A percentile compares a stretch with the other conserved stretches of the same genome.
Evolutionary conservation across 2,113 vertebrate genomes (phyloP).

Genomic region (Seriola rivoliana): DNA sequence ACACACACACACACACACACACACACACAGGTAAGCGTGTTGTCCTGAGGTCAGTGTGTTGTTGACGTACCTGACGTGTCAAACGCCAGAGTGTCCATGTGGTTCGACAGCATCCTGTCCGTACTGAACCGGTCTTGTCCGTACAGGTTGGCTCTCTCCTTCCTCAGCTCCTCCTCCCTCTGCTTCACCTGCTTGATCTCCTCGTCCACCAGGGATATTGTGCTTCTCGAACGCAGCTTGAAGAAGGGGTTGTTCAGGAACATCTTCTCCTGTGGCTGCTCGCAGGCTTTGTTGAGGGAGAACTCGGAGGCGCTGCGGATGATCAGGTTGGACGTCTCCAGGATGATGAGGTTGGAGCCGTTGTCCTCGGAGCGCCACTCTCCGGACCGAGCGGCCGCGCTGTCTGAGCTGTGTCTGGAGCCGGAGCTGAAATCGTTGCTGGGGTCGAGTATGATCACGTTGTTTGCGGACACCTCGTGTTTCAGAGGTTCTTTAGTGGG

Average conservation of each 20-base stretch:
- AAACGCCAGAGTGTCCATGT: conserved; percentile 79
- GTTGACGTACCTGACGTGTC: conserved; percentile 78
- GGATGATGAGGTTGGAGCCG: conserved; percentile 81
- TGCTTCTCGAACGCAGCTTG: conserved; percentile 85
- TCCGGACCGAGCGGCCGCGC: conserved; percentile 40
- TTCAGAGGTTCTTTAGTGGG: conserved; percentile 77
- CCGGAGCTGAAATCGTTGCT: conserved; percentile 65
- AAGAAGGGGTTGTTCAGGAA: conserved; percentile 88
- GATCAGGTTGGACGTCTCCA: conserved; percentile 85
- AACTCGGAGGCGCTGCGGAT: conserved; percentile 85
- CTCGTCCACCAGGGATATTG: conserved; percentile 85
- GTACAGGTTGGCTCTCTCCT: conserved; percentile 81
- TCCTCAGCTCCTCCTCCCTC: conserved; percentile 85
- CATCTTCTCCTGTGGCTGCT: conserved; percentile 81
- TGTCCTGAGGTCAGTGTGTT: background rate
- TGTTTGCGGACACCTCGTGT: conserved; percentile 78
- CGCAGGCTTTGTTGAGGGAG: conserved; percentile 79
- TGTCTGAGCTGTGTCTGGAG: conserved; percentile 59
- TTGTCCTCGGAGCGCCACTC: conserved; percentile 80
- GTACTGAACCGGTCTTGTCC: conserved; percentile 71
- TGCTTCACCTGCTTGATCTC: conserved; percentile 86
- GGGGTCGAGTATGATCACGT: conserved; percentile 81
- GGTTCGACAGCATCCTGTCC: conserved; percentile 69
- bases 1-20: background rate
- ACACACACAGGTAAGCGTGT: background rate